Evolutionary conservation across 2,113 vertebrate genomes (phyloP).

Genomic region (Rhegmatorhina hoffmannsi): DNA sequence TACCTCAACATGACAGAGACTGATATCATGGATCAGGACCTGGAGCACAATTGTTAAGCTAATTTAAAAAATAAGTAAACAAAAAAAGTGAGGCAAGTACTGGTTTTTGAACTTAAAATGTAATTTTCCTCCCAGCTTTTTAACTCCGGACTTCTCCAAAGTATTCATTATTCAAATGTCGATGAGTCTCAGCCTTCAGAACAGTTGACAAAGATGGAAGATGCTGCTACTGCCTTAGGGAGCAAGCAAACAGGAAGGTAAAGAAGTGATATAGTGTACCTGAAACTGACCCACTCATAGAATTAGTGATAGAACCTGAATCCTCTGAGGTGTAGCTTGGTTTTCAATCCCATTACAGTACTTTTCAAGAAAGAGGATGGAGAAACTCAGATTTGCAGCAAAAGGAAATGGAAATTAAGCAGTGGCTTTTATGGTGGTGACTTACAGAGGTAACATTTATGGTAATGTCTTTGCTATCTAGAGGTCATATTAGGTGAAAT

Average conservation of each 20-base stretch:
- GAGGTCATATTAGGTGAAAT: background rate
- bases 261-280: background rate
- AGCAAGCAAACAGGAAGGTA: background rate
- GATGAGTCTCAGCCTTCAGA: background rate
- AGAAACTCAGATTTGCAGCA: background rate
- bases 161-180: background rate
- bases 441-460: background rate
- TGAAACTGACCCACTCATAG: background rate
- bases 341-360: background rate
- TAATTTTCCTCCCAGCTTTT: background rate
- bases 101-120: background rate
- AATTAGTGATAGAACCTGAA: background rate
- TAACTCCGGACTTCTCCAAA: background rate
- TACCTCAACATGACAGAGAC: background rate
- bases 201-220: background rate
- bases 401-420: background rate
- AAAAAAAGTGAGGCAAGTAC: background rate
- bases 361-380: background rate
- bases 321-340: background rate
- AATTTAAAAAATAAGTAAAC: slow-evolving; percentile 1
- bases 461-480: background rate
- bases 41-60: background rate
- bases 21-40: background rate
- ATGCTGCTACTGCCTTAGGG: background rate
- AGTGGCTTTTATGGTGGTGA: background rate